Base-by-base conservation (phyloP, 2,113 vertebrate genomes). In the Sterna hirundo region DNA sequence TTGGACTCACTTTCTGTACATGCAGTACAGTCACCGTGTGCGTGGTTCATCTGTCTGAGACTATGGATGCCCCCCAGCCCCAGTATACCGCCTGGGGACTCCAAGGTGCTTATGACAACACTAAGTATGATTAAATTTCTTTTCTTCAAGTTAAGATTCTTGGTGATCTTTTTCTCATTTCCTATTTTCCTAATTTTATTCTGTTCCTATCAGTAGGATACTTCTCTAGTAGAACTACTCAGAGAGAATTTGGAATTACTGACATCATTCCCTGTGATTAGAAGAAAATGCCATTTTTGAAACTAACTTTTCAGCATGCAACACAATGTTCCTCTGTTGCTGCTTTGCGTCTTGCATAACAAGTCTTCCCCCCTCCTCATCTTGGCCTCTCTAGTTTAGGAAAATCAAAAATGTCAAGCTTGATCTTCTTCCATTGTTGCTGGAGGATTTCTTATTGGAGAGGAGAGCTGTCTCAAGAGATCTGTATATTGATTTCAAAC, bases 1-100 rank as follows among this genome's bases (percentile, higher is more conserved):
- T 29, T 69, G 36, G 79, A 36, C 66, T 71, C 6, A 19, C 32
- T 32, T 38, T 3, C 77, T 77, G 16, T 65, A 36, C n/a, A 9
- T 52, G 15, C 26, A 19, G 6, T 10, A 10, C 0, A 61, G 49
- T 71, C 58, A 47, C 30, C 2, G 0, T 7, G 18, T 38, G 10
- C 12, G 0, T 34, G 46, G 68, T 7, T 75, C 42, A 58, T 58
- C 46, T 54, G 34, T 36, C 54, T 65, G 70, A 65, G 42, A 20
- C 22, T 62, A 2, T 9, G 22, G 70, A 23, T 85, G 29, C 6
- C n/a, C 8, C 44, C 8, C 22, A 58, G 12, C 9, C 17, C 51
- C 38, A 17, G 13, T 9, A 15, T n/a, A 21, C 60, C 86, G 51
- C 65, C 44, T 47, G 29, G 16, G 26, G 26, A 60, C 60, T 77